These are phyloP conservation scores for Nansenia antarctica DNA, from an alignment of 2,113 vertebrate species.

Conservation along the genomic window DNA sequence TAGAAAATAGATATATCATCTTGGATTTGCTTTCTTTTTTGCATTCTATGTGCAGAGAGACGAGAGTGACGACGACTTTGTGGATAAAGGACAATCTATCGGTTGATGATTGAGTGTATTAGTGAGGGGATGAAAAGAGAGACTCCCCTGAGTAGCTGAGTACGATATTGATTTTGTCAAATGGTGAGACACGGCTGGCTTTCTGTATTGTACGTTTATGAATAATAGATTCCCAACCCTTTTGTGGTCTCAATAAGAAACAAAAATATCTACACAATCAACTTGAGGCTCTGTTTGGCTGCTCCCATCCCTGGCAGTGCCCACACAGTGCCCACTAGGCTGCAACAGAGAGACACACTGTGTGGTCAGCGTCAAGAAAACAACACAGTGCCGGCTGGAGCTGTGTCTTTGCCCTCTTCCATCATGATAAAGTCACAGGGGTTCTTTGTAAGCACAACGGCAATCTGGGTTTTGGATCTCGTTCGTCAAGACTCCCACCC, in stretches of 20 bases:
- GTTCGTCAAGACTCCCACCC: background rate
- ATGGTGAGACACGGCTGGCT: background rate
- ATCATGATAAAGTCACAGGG: background rate
- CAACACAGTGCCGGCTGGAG: background rate
- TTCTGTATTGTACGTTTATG: background rate
- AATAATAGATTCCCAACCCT: constrained; percentile 20
- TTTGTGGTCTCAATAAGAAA: background rate
- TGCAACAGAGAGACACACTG: background rate
- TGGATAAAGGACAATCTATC: background rate
- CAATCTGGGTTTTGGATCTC: background rate
- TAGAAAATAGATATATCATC: too few relatives aligned
- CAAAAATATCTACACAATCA: background rate
- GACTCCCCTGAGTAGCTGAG: background rate
- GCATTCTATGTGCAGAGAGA: background rate
- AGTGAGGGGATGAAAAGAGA: constrained; percentile 6
- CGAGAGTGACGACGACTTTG: background rate
- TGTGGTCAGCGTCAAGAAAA: background rate
- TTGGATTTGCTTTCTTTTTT: too few relatives aligned
- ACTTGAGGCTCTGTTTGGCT: background rate
- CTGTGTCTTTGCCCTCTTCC: background rate
- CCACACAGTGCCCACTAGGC: too few relatives aligned
- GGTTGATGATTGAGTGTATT: background rate
- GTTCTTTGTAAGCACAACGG: background rate
- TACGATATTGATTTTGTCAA: background rate
- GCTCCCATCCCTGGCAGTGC: background rate